Evolutionary conservation across 2,113 vertebrate genomes (phyloP).

Genomic region (Poecile atricapillus): DNA sequence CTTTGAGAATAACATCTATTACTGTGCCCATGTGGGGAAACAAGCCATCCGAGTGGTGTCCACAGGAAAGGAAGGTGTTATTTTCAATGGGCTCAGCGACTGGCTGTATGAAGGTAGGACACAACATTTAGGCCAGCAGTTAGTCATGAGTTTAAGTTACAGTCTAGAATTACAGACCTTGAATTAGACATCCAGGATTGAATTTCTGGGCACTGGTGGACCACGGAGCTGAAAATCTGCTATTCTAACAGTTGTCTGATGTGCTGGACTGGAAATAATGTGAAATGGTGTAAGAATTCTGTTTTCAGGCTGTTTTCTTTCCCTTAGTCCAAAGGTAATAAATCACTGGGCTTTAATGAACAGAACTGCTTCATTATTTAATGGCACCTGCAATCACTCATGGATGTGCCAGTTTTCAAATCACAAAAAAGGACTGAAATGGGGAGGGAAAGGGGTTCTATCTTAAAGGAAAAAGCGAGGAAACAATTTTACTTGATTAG

Average conservation of each 20-base stretch:
- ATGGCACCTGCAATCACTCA: not conserved
- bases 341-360: constrained; percentile 42
- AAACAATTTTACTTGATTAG: not conserved
- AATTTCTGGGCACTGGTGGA: not conserved
- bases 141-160: not conserved
- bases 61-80: constrained; percentile 90
- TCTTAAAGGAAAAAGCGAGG: not conserved
- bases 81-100: constrained; percentile 96
- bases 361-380: constrained; percentile 18
- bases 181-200: not conserved
- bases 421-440: not conserved
- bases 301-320: not conserved
- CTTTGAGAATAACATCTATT: constrained; percentile 99
- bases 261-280: not conserved
- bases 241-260: not conserved
- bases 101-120: constrained; percentile 97
- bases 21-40: constrained; percentile 89
- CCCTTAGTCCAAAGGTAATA: not conserved
- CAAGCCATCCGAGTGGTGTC: constrained; percentile 95
- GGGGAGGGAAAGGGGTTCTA: not conserved
- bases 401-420: not conserved
- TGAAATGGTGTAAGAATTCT: constrained; percentile 23
- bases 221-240: not conserved
- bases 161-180: not conserved
- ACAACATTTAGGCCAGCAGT: not conserved